These are phyloP conservation scores for Alosa sapidissima DNA, from an alignment of 2,797 vertebrate genomes.

Conservation along the genomic window DNA sequence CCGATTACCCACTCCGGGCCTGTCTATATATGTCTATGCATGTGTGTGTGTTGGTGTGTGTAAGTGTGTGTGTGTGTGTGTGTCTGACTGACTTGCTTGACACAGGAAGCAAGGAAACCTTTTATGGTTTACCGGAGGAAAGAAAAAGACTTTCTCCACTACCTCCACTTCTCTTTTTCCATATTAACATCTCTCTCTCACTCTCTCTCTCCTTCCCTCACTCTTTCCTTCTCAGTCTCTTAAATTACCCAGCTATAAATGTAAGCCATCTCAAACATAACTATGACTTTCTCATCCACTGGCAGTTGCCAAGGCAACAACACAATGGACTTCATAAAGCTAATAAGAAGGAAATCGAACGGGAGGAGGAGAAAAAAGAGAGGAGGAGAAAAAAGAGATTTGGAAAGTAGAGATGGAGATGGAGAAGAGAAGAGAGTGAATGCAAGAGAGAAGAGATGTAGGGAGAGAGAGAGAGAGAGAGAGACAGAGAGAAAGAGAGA, in stretches of 20 bases:
- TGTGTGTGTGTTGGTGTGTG: not conserved
- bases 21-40: not conserved
- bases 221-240: conserved; percentile 48
- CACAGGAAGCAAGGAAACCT: conserved; percentile 51
- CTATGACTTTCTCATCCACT: conserved; percentile 46
- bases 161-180: conserved; percentile 46
- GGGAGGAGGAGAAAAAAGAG: conserved; percentile 46
- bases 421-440: conserved; percentile 1
- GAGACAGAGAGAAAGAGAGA: not conserved
- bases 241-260: conserved; percentile 52
- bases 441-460: not conserved
- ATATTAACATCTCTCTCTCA: conserved; percentile 29
- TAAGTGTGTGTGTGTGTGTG: not conserved
- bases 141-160: conserved; percentile 32
- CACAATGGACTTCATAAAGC: conserved; percentile 71
- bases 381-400: not conserved
- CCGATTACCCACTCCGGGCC: no score
- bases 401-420: not conserved
- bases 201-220: conserved; percentile 34
- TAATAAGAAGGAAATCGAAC: conserved; percentile 64
- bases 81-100: conserved; percentile 41
- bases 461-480: not conserved
- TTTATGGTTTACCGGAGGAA: conserved; percentile 55
- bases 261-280: conserved; percentile 60
- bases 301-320: conserved; percentile 81